Evolutionary conservation across 2,797 vertebrate genomes (phyloP), one percentile per base, ranked within the genome.

Genomic region (Ambastaia sidthimunki): DNA sequence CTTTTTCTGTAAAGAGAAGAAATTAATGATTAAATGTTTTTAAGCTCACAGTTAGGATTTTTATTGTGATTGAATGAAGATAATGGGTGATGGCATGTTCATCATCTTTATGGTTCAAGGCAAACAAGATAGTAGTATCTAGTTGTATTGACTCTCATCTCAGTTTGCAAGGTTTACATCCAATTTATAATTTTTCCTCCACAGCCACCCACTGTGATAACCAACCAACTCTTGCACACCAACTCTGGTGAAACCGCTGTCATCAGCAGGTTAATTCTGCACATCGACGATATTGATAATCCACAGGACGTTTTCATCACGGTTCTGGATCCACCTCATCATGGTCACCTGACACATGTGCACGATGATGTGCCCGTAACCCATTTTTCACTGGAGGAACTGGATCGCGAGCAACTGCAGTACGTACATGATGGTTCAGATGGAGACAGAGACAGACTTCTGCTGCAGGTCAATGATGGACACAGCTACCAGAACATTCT

Each of bases 381-480:
- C 75, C 71, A 87, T 0, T 95, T 98, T 87, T 91, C 82, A 55
- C 92, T 97, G 73, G 92, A 90, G 7, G 96, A 97, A 21, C 90
- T 99, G 18, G 86, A 84, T 0, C 67, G 84, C 0, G 93, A 96
- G 7, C 90, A 92, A 76, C 90, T 99, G 66, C 92, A 83, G 80
- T 99, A 99, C 0, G 57, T 91, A 80, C 97, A 99, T 0, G 94
- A 97, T 6, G 94, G 96, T 74, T 94, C 93, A 0, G 80, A 90
- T 34, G 92, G 76, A 48, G n/a, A 1, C 1, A 88, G 92, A 1
- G 98, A 99, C 62, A 0, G 57, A 0, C 23, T 81, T 1, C 86
- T 97, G 67, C 85, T 98, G 76, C 98, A 99, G 91, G 89, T 93
- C 83, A 97, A 89, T 0, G 97, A 99, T 1, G 97, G 96, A 0